Conservation (phyloP, 2,888 invertebrate species). For the Octonoba sinensis region DNA sequence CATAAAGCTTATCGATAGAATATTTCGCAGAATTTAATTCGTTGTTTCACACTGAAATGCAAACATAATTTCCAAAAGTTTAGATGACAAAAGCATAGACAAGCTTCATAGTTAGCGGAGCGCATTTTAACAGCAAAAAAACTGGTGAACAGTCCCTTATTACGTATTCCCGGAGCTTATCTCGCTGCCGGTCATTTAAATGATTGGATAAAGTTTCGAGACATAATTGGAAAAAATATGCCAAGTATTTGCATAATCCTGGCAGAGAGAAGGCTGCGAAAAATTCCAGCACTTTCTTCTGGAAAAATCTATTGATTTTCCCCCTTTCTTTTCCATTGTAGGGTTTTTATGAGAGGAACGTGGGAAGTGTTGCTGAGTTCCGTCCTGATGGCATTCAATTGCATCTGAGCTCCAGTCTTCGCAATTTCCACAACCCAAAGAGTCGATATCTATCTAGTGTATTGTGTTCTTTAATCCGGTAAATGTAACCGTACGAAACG, state of each 20-base stretch:
- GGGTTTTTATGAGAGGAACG: slow-evolving; percentile 57
- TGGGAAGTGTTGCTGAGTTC: slow-evolving; percentile 60
- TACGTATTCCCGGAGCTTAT: slow-evolving; percentile 61
- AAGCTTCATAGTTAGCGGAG: not conserved
- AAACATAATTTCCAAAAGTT: no score
- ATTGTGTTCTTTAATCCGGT: slow-evolving; percentile 64
- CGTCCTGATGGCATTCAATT: slow-evolving; percentile 62
- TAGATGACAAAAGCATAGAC: no score
- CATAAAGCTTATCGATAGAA: no score
- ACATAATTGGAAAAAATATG: slow-evolving; percentile 64
- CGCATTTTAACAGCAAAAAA: slow-evolving; percentile 54
- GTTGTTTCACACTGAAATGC: no score
- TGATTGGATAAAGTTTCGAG: slow-evolving; percentile 63
- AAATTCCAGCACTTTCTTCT: slow-evolving; percentile 45
- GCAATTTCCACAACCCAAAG: slow-evolving; percentile 57
- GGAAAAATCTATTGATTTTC: slow-evolving; percentile 45
- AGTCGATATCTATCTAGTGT: slow-evolving; percentile 63
- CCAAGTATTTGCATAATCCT: slow-evolving; percentile 63
- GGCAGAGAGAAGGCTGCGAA: slow-evolving; percentile 41
- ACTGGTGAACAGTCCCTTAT: slow-evolving; percentile 60
- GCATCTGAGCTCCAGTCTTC: slow-evolving; percentile 55
- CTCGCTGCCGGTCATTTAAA: slow-evolving; percentile 58
- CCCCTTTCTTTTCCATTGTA: slow-evolving; percentile 27
- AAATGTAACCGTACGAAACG: slow-evolving; percentile 60
- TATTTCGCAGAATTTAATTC: no score